These are phyloP conservation scores for Synanthedon formicaeformis DNA, from an alignment of 2,888 invertebrate genomes.

Conservation along the genomic window DNA sequence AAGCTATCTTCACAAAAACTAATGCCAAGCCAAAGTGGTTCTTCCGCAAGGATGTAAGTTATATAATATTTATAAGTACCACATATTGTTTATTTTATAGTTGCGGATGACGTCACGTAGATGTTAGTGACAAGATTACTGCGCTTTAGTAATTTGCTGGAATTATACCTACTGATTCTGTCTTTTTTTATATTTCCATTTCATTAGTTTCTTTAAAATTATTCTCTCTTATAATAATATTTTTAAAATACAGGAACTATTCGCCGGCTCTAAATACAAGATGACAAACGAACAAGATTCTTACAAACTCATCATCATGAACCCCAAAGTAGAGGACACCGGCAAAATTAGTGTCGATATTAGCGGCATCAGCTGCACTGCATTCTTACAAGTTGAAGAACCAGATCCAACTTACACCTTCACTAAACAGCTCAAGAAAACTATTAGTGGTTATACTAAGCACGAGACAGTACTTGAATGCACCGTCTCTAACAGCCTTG, in stretches of 20 bases:
- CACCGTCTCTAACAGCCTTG: constrained; percentile 92
- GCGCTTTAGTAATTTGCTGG: too few species aligned
- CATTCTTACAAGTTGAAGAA: constrained; percentile 95
- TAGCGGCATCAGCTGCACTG: constrained; percentile 88
- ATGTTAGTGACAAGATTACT: too few species aligned
- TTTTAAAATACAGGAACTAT: constrained; percentile 80
- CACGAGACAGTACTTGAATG: constrained; percentile 95
- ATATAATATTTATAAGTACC: background rate
- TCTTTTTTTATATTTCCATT: background rate
- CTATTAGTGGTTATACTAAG: constrained; percentile 87
- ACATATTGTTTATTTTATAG: background rate
- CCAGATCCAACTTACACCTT: constrained; percentile 96
- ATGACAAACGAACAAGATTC: constrained; percentile 92
- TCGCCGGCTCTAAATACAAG: constrained; percentile 96
- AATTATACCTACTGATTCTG: too few species aligned
- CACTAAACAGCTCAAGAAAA: constrained; percentile 89
- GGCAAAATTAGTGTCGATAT: constrained; percentile 98
- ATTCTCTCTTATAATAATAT: background rate
- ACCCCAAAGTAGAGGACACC: constrained; percentile 95
- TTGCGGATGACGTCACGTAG: too few species aligned
- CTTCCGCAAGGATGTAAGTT: constrained; percentile 91
- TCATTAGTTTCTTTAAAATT: background rate
- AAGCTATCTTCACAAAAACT: constrained; percentile 96
- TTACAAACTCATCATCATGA: constrained; percentile 89
- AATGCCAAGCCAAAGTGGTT: constrained; percentile 94